Conservation (phyloP, 2,888 invertebrate genomes). For the Microplitis deprimator region DNA sequence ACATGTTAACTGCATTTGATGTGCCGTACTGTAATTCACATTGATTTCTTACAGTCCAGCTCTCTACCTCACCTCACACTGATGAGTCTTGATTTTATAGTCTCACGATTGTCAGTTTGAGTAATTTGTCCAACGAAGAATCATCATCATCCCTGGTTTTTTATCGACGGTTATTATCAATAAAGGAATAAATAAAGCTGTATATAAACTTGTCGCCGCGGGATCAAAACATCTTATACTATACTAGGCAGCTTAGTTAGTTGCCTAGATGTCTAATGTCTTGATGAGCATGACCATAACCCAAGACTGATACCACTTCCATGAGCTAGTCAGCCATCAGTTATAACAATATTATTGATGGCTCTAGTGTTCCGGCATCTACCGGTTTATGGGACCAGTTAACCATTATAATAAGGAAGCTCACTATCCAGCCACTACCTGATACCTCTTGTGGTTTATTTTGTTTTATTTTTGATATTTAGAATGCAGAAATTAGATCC, state of each 20-base stretch:
- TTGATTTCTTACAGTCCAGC: slow-evolving; percentile 53
- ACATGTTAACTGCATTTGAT: slow-evolving; percentile 15
- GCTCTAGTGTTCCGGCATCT: slow-evolving; percentile 48
- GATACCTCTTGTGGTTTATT: not conserved
- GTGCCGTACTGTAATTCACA: slow-evolving; percentile 60
- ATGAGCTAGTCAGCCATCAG: slow-evolving; percentile 47
- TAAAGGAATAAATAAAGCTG: slow-evolving; percentile 3
- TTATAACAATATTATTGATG: slow-evolving; percentile 53
- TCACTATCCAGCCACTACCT: not conserved
- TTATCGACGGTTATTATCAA: not conserved
- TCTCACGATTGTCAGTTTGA: slow-evolving; percentile 24
- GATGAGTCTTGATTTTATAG: slow-evolving; percentile 11
- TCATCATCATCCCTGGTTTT: slow-evolving; percentile 4
- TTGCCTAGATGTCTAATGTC: slow-evolving; percentile 39
- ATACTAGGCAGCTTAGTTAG: not conserved
- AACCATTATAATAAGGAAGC: slow-evolving; percentile 32
- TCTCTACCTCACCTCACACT: slow-evolving; percentile 22
- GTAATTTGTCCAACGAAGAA: slow-evolving; percentile 7
- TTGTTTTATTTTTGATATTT: not conserved
- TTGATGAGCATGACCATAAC: slow-evolving; percentile 33
- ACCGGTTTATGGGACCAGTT: slow-evolving; percentile 30
- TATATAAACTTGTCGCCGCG: slow-evolving; percentile 18
- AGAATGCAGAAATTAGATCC: too few species aligned
- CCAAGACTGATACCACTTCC: slow-evolving; percentile 6
- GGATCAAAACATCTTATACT: not conserved